Evolutionary conservation across 2,113 vertebrate genomes (phyloP).

Genomic region (Aphelocoma coerulescens): DNA sequence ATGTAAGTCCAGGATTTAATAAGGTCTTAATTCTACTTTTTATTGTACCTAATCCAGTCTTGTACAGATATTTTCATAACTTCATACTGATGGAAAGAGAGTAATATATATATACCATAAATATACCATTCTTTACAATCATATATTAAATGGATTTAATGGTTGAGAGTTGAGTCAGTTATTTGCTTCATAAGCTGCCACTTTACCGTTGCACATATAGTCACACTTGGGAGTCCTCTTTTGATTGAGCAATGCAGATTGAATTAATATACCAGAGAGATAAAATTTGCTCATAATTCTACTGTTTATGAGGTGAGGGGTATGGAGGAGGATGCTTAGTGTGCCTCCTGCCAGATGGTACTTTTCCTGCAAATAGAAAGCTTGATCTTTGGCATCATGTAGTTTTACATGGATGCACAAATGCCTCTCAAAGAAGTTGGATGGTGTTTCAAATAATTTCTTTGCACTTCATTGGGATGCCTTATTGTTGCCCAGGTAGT

Average conservation of each 20-base stretch:
- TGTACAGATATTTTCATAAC: neutral
- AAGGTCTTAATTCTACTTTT: neutral
- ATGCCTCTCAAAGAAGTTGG: neutral
- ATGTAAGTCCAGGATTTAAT: neutral
- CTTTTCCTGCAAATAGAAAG: neutral
- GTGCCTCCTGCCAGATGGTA: neutral
- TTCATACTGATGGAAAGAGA: neutral
- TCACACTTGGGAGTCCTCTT: neutral
- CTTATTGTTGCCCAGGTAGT: neutral
- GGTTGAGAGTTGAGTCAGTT: neutral
- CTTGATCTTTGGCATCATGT: neutral
- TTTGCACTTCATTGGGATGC: neutral
- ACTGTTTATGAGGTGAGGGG: neutral
- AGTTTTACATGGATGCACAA: neutral
- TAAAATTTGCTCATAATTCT: neutral
- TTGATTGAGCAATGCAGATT: neutral
- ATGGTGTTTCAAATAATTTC: neutral
- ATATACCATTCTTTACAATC: neutral
- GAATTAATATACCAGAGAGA: neutral
- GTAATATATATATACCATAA: neutral
- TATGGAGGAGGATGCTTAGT: neutral
- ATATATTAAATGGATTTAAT: neutral
- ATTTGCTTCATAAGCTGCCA: slow-evolving; percentile 2
- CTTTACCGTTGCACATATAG: neutral
- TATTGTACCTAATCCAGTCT: neutral